A percentile compares a stretch with the other conserved stretches of the same genome.
Conservation (phyloP, 1,140 invertebrate genomes). For the Neotoxoptera formosana region DNA sequence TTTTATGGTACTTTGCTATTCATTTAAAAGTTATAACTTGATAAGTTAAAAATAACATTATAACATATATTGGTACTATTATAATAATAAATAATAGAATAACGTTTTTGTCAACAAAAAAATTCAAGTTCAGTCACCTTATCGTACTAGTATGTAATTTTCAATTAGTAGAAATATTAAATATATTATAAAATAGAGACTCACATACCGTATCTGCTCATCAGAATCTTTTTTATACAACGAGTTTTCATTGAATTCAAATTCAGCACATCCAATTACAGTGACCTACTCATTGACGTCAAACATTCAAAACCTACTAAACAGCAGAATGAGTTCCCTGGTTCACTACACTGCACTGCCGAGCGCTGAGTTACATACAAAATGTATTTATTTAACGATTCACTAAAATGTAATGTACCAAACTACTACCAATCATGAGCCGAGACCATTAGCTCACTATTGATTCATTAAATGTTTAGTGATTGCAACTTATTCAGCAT, state of each 20-base stretch:
- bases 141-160: too few species aligned
- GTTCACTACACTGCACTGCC: neutral
- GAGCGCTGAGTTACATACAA: neutral
- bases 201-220: neutral
- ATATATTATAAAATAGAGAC: neutral
- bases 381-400: neutral
- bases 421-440: neutral
- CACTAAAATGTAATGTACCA: neutral
- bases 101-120: neutral
- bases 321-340: neutral
- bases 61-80: too few species aligned
- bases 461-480: neutral
- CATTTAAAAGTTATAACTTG: too few species aligned
- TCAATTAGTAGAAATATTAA: neutral
- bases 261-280: neutral
- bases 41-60: too few species aligned
- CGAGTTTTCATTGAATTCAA: neutral
- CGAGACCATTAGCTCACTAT: neutral
- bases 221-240: neutral
- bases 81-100: neutral
- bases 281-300: neutral
- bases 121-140: neutral
- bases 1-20: neutral
- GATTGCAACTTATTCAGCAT: neutral
- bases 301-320: neutral